Conservation (phyloP, 2,888 invertebrate species). For the Protonemura montana region DNA sequence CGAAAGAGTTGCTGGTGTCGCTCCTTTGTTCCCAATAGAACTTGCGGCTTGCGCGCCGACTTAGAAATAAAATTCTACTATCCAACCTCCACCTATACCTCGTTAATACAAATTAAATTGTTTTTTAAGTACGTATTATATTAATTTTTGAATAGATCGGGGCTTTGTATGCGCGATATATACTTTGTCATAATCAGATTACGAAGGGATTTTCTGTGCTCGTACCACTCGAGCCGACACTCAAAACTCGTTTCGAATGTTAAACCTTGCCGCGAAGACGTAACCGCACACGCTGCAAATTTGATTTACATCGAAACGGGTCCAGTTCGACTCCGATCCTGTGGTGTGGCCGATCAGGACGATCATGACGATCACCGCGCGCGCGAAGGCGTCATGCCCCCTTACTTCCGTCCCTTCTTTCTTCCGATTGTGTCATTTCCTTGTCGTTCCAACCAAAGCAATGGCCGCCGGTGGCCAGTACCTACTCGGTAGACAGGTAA, state of each 20-base stretch:
- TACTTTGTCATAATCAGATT: conserved; percentile 25
- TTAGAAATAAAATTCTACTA: background rate
- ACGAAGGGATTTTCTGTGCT: conserved; percentile 4
- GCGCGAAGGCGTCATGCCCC: background rate
- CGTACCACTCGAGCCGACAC: background rate
- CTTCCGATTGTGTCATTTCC: background rate
- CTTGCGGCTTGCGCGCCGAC: background rate
- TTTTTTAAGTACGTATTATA: conserved; percentile 36
- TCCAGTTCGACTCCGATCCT: background rate
- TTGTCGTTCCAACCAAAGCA: background rate
- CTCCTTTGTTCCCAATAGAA: background rate
- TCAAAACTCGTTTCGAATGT: conserved; percentile 7
- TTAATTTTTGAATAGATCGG: conserved; percentile 35
- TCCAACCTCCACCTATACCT: background rate
- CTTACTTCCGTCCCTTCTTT: background rate
- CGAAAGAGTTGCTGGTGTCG: background rate
- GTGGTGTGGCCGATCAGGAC: too few relatives aligned
- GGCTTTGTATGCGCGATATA: background rate
- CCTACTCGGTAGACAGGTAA: background rate
- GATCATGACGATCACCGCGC: background rate
- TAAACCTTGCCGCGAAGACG: conserved; percentile 17
- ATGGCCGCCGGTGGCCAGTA: background rate
- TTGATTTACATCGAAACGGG: conserved; percentile 13
- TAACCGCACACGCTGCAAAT: conserved; percentile 17
- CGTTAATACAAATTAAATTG: conserved; percentile 37